Base-by-base conservation (phyloP, 2,888 invertebrate genomes). In the Apamea crenata region DNA sequence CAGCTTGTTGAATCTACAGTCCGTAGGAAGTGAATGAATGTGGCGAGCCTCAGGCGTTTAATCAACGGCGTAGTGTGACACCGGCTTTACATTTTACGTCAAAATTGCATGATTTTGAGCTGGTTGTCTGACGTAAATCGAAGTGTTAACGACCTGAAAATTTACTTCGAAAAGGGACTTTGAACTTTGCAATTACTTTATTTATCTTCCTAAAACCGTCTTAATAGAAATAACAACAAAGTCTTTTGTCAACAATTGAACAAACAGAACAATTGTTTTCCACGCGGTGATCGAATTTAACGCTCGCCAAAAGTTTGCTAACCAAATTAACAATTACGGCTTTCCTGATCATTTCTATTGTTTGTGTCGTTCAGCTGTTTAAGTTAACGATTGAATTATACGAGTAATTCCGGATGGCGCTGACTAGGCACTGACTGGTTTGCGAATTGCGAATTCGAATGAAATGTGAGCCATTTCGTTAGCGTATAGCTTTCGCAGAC, bases 391-490 rank as follows among this genome's bases (percentile, higher is more conserved):
- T 90, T 89, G 90, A 92, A 90, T 93, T 91, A 92, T 90, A 86
- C 84, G 84, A 89, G 82, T 84, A 81, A 83, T 83, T 84, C 78
- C 61, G 74, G 80, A 87, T 84, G 81, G 86, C 80, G 87, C 85
- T 89, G 87, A 88, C 82, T 84, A 67, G 78, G 78, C 85, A 72
- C 81, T 83, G 81, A 80, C 83, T 89, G 86, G 87, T 86, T 86
- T 71, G 32, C 53, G 86, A 74, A 70, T 87, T 80, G 84, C 82
- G 83, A 89, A 89, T 92, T 89, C 77, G 82, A 89, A 91, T 91
- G 89, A 91, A 92, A 92, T 92, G 90, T 88, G 86, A 89, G 87
- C 85, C 83, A 90, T 92, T 92, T 88, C 80, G 88, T 87, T 88
- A 84, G 86, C 74, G 80, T 89, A 90, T 88, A 82, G 85, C 85